Conservation (phyloP, 53 echinoderm and acorn worm species). For the Apostichopus leukothele region DNA sequence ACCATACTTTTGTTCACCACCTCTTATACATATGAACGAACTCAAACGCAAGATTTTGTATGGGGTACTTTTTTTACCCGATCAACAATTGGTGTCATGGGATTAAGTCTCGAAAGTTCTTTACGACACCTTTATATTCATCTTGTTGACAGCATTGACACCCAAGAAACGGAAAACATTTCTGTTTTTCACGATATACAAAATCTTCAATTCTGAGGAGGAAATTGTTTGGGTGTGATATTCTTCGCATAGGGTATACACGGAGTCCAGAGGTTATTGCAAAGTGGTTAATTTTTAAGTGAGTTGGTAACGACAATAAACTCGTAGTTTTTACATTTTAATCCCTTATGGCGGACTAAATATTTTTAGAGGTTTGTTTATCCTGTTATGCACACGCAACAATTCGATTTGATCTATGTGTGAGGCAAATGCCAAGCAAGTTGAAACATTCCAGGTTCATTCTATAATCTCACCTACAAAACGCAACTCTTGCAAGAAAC, state of each 20-base stretch:
- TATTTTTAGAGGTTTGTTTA: constrained; percentile 8
- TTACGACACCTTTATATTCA: not conserved
- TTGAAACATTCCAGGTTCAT: too few relatives aligned
- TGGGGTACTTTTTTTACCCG: not conserved
- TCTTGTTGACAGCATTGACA: not conserved
- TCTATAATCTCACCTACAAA: too few relatives aligned
- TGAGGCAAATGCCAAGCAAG: not conserved
- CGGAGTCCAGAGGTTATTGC: not conserved
- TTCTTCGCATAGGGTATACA: not conserved
- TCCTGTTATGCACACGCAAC: constrained; percentile 7
- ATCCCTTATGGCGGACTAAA: constrained; percentile 2
- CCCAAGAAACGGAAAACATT: not conserved
- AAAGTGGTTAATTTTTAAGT: not conserved
- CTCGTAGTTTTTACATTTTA: not conserved
- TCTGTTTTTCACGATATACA: too few relatives aligned
- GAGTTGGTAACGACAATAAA: not conserved
- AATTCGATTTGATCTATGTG: not conserved
- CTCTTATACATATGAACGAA: too few relatives aligned
- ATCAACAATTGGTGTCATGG: constrained; percentile 4
- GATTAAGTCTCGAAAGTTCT: not conserved
- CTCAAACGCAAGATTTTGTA: not conserved
- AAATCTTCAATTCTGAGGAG: not conserved
- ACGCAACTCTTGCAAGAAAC: too few relatives aligned
- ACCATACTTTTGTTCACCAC: too few relatives aligned
- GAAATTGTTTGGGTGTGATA: not conserved